A percentile compares a stretch with the other conserved stretches of the same genome.
phyloP scores from a whole-genome alignment of 2,113 vertebrate genomes.

The Isichthys henryi region DNA sequence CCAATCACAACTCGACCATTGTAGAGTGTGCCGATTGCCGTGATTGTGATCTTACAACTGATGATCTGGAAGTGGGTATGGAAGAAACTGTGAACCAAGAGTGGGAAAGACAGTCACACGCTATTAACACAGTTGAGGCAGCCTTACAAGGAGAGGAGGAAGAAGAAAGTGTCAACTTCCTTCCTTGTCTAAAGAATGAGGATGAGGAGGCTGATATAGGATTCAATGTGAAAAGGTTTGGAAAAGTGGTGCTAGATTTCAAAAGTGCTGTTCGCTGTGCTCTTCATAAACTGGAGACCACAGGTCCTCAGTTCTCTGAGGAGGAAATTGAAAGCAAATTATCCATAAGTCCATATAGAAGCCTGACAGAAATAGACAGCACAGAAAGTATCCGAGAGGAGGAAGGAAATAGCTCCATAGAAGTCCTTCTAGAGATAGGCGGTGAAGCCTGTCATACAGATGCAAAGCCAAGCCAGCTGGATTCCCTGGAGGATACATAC shows the following conservation, averaged over 20 bases:
- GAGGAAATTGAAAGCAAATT: constrained; percentile 35
- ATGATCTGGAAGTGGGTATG: not conserved
- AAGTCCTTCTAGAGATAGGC: not conserved
- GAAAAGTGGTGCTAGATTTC: constrained; percentile 77
- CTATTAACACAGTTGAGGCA: constrained; percentile 1
- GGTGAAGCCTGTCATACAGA: not conserved
- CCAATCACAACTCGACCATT: constrained; percentile 25
- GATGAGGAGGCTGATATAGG: constrained; percentile 61
- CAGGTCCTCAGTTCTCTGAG: constrained; percentile 32
- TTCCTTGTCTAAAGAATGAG: constrained; percentile 4
- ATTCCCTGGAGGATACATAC: constrained; percentile 2
- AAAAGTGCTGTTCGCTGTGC: constrained; percentile 76
- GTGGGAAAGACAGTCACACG: constrained; percentile 31
- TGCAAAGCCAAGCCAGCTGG: not conserved
- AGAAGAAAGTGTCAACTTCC: constrained; percentile 21
- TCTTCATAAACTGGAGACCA: constrained; percentile 72
- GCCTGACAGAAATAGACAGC: not conserved
- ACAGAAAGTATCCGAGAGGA: not conserved
- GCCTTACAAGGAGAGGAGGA: constrained; percentile 4
- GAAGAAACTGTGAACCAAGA: constrained; percentile 25
- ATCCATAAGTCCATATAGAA: constrained; percentile 23
- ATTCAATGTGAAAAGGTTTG: constrained; percentile 76
- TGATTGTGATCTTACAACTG: not conserved
- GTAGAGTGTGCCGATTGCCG: constrained; percentile 19
- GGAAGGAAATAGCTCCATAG: not conserved